These are phyloP conservation scores for Leucoptera coffeella DNA, from an alignment of 2,888 invertebrate genomes.

Conservation along the genomic window DNA sequence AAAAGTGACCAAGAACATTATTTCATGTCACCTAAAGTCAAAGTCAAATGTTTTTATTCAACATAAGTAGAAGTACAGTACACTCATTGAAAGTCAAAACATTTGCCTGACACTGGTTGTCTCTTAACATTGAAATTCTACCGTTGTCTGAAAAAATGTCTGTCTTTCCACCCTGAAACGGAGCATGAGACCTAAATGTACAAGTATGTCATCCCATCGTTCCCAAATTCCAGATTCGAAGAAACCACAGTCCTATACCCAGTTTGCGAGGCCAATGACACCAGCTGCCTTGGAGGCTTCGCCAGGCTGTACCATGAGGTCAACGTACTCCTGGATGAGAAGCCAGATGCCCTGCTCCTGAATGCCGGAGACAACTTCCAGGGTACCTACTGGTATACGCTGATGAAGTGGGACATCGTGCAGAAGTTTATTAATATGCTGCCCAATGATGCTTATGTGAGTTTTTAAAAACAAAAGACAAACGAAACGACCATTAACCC, in stretches of 20 bases:
- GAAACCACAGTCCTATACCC: constrained; percentile 50
- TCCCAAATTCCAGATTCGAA: constrained; percentile 42
- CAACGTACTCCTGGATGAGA: constrained; percentile 26
- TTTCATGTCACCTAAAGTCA: too few relatives aligned
- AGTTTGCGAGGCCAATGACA: constrained; percentile 39
- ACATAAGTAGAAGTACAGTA: too few relatives aligned
- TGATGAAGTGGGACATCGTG: constrained; percentile 66
- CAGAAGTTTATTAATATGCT: constrained; percentile 69
- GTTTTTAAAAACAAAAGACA: constrained; percentile 9
- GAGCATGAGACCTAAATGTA: too few relatives aligned
- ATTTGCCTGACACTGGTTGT: neutral
- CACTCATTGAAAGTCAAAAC: too few relatives aligned
- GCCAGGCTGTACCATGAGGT: constrained; percentile 58
- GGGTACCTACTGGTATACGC: constrained; percentile 76
- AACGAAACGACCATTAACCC: too few relatives aligned
- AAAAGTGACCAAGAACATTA: too few relatives aligned
- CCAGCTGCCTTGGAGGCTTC: constrained; percentile 62
- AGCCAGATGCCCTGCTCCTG: constrained; percentile 59
- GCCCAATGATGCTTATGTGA: constrained; percentile 71
- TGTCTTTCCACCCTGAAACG: too few relatives aligned
- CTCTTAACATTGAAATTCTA: too few relatives aligned
- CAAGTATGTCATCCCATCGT: neutral
- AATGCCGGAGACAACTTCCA: constrained; percentile 82
- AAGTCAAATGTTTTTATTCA: too few relatives aligned
- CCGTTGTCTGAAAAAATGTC: too few relatives aligned